Evolutionary conservation across 2,888 invertebrate species (phyloP).

Genomic region (Ariolimax columbianus): DNA sequence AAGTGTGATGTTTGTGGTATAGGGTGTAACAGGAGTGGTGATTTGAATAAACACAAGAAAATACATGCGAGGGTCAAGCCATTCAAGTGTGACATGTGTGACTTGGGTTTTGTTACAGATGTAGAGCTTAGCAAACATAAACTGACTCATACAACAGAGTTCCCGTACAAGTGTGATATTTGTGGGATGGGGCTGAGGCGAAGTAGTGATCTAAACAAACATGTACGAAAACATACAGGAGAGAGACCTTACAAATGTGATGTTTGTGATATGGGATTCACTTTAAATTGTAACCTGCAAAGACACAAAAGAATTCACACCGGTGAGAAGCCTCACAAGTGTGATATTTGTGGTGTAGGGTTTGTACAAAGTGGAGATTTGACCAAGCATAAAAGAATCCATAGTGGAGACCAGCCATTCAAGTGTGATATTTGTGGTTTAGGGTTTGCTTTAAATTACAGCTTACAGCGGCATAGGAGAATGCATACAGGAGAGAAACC

Average conservation of each 20-base stretch:
- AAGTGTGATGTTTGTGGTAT: not conserved
- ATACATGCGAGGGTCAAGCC: not conserved
- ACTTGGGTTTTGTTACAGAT: not conserved
- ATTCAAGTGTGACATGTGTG: conserved; percentile 5
- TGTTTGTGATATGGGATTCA: not conserved
- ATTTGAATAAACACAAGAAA: not conserved
- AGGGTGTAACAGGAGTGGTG: not conserved
- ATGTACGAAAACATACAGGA: not conserved
- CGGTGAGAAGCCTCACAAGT: not conserved
- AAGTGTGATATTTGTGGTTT: conserved; percentile 15
- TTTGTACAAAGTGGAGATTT: not conserved
- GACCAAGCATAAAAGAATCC: not conserved
- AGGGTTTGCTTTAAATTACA: not conserved
- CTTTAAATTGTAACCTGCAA: not conserved
- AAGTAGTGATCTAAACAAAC: not conserved
- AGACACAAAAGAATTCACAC: not conserved
- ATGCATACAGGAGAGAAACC: not conserved
- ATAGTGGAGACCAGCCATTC: not conserved
- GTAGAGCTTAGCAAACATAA: not conserved
- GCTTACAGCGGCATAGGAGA: not conserved
- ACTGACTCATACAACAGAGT: not conserved
- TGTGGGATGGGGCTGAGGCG: not conserved
- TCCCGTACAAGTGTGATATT: not conserved
- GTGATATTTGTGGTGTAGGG: not conserved
- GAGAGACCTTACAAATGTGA: conserved; percentile 18